Evolutionary conservation across 1,140 invertebrate genomes (phyloP), one percentile per base, ranked within the genome.

Genomic region (Vollenhovia emeryi): DNA sequence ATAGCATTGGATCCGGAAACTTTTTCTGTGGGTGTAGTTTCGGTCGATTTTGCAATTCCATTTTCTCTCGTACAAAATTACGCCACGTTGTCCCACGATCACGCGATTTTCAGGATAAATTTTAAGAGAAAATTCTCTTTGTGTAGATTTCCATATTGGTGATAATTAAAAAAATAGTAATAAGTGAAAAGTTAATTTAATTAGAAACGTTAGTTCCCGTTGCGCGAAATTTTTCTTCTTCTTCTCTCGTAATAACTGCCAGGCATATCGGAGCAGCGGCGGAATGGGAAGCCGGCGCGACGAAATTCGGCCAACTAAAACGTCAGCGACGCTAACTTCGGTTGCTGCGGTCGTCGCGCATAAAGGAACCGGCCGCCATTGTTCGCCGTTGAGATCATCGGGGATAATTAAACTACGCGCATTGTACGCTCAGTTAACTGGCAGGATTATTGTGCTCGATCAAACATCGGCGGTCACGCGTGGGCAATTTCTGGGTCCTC

Each of bases 391-490:
- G 78, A 71, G 78, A 82, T 82, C 64, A 82, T 82, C 66, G 36
- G 78, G 73, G 66, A 82, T 82, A 82, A 82, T 82, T 82, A 82
- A 82, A 82, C 78, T 82, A 82, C 78, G 78, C 66, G 66, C 66
- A 82, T 82, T 82, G 78, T 82, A 73, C 66, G 66, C 57, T 71
- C 78, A 73, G 78, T 73, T 82, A 82, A 82, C 78, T 82, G 66
- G 78, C 78, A 71, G 78, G 78, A 82, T 82, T 82, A 82, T 82
- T 82, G 78, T 82, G 36, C 78, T 57, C 78, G 36, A 57, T 69
- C 78, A 71, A 82, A 57, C 60, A 79, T 52, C 66, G 66, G 24
- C 36, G 55, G 66, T 82, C 78, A 73, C 45, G 78, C 78, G 50
- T 82, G 66, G 50, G 13, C 45, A 73, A 82, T 73, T 69, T 64